These are phyloP conservation scores for Octonoba sinensis DNA, from an alignment of 2,888 invertebrate species.

Conservation along the genomic window DNA sequence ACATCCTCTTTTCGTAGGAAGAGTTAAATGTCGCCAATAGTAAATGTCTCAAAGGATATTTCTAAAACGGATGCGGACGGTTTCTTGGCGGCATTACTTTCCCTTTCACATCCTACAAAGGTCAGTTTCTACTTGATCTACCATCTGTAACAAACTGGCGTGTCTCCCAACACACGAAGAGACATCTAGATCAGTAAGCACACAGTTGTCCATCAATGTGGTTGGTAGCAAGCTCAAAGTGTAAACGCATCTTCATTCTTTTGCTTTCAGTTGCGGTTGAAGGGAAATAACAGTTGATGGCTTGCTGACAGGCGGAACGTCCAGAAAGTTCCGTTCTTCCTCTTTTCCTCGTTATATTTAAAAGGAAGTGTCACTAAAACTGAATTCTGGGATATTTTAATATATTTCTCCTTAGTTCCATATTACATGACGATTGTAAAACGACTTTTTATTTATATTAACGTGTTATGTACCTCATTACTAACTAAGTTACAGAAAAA, in stretches of 20 bases:
- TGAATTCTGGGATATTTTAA: neutral
- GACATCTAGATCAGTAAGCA: constrained; percentile 55
- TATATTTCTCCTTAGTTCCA: too few relatives aligned
- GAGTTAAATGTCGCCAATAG: constrained; percentile 6
- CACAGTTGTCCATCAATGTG: constrained; percentile 6
- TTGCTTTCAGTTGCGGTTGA: too few relatives aligned
- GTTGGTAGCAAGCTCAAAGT: too few relatives aligned
- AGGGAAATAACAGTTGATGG: neutral
- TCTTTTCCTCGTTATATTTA: neutral
- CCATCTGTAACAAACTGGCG: constrained; percentile 48
- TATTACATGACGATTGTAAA: too few relatives aligned
- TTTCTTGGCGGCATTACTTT: constrained; percentile 5
- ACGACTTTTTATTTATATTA: too few relatives aligned
- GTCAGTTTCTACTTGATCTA: constrained; percentile 41
- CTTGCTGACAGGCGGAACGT: constrained; percentile 1
- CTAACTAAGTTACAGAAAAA: too few relatives aligned
- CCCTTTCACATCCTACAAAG: constrained; percentile 23
- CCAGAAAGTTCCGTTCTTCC: neutral
- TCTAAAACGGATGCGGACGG: constrained; percentile 39
- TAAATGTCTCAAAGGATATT: too few relatives aligned
- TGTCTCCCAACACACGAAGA: constrained; percentile 43
- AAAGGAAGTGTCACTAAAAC: neutral
- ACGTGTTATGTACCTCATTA: too few relatives aligned
- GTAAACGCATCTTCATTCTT: too few relatives aligned
- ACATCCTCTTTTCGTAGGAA: constrained; percentile 5